Evolutionary conservation across 1,140 invertebrate species (phyloP).

Genomic region (Diploscapter pachys): DNA sequence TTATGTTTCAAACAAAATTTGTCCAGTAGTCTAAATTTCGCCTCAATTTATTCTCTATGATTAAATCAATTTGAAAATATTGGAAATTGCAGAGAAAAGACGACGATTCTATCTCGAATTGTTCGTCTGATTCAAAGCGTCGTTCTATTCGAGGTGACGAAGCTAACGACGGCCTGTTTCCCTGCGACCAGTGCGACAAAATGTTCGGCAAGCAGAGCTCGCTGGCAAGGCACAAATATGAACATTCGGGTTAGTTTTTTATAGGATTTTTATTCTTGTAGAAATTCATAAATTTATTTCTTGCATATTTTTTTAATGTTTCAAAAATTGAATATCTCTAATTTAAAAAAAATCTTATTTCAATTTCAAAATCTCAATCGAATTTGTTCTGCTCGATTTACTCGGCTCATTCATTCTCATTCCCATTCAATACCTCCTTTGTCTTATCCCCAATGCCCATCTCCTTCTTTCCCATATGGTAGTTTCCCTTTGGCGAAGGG

Average conservation of each 20-base stretch:
- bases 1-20: too few relatives aligned
- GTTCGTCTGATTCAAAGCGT: constrained; percentile 32
- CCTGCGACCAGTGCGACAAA: constrained; percentile 97
- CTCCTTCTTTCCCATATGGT: too few relatives aligned
- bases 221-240: constrained; percentile 94
- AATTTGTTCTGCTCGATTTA: too few relatives aligned
- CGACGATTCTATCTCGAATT: constrained; percentile 23
- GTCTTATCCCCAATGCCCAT: too few relatives aligned
- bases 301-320: too few relatives aligned
- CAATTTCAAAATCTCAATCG: too few relatives aligned
- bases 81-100: constrained; percentile 13
- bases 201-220: constrained; percentile 98
- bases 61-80: neutral
- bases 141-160: constrained; percentile 61
- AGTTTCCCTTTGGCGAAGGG: too few relatives aligned
- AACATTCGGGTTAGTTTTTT: constrained; percentile 87
- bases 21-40: too few relatives aligned
- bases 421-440: too few relatives aligned
- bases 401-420: too few relatives aligned
- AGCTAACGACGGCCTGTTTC: constrained; percentile 69
- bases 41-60: neutral
- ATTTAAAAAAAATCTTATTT: too few relatives aligned
- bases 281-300: neutral
- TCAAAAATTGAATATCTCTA: too few relatives aligned
- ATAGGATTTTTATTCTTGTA: constrained; percentile 7